Conservation (phyloP, 2,113 vertebrate species). For the Alectura lathami region DNA sequence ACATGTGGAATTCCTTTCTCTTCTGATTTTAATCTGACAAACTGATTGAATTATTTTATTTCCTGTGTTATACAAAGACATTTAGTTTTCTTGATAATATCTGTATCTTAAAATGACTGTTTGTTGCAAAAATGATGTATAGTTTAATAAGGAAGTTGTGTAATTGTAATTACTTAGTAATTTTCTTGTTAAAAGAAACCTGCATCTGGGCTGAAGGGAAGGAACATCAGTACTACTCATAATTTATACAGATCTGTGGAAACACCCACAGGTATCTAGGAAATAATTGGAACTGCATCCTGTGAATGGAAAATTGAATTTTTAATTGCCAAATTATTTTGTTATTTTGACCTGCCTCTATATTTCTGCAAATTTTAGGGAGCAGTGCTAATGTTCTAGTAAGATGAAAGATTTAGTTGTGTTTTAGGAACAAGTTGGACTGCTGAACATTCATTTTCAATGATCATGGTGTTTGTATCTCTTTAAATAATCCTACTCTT, state of each 20-base stretch:
- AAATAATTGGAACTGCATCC: constrained; percentile 16
- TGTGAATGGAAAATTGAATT: constrained; percentile 56
- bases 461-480: not conserved
- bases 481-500: not conserved
- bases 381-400: not conserved
- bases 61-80: constrained; percentile 29
- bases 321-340: constrained; percentile 24
- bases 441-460: constrained; percentile 14
- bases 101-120: not conserved
- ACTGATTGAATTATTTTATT: constrained; percentile 40
- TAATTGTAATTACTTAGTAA: constrained; percentile 64
- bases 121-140: constrained; percentile 52
- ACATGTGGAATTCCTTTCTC: not conserved
- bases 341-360: constrained; percentile 28
- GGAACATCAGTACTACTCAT: constrained; percentile 26
- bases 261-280: constrained; percentile 4
- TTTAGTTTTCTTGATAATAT: constrained; percentile 37
- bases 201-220: constrained; percentile 6
- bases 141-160: constrained; percentile 54
- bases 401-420: constrained; percentile 24
- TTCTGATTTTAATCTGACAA: not conserved
- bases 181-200: constrained; percentile 57
- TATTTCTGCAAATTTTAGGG: constrained; percentile 10
- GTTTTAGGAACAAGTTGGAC: not conserved
- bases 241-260: constrained; percentile 56